Evolutionary conservation across 2,797 vertebrate species (phyloP), one percentile per base, ranked within the genome.

Genomic region (Fratercula arctica): DNA sequence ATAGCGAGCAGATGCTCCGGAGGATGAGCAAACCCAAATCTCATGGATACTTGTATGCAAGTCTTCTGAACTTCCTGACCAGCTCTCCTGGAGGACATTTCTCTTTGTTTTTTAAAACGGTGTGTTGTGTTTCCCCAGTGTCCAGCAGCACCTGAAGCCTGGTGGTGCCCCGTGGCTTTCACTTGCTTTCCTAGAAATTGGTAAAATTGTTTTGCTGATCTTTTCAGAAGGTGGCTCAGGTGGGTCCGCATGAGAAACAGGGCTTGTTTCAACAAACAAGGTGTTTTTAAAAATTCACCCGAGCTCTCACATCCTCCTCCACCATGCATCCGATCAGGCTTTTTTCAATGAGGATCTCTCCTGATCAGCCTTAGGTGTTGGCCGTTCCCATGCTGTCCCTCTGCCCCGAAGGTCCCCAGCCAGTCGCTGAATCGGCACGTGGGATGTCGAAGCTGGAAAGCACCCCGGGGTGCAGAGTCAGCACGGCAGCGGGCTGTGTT

Each of bases 301-400:
- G 7, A 68, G 11, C 21, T 80, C 28, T 28, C 16, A 15, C 5
- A 33, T 77, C 8, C 2, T 80, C 9, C 20, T 74, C 50, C 21
- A 12, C 4, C 9, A 0, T 66, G 33, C 24, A 24, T 24, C 18
- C 10, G 3, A 37, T 12, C 1, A 1, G 28, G 13, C 7, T 61
- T 82, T 75, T 89, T 79, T 1, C 3, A 35, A 43, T 87, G 21
- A 75, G 21, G 5, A 4, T 74, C 33, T 26, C 7, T 60, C 9
- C 13, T n/a, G 51, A 12, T 70, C 23, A 73, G 0, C 18, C 25
- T 39, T 33, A 46, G 41, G 53, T 59, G 25, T 5, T 80, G 56
- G n/a, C 13, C 24, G 6, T 19, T 82, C 11, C 43, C 24, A 11
- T 60, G 26, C 33, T 11, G 10, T 61, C 28, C 23, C 13, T 59